phyloP scores from a whole-genome alignment of 2,888 invertebrate genomes.

The Blera fallax region DNA sequence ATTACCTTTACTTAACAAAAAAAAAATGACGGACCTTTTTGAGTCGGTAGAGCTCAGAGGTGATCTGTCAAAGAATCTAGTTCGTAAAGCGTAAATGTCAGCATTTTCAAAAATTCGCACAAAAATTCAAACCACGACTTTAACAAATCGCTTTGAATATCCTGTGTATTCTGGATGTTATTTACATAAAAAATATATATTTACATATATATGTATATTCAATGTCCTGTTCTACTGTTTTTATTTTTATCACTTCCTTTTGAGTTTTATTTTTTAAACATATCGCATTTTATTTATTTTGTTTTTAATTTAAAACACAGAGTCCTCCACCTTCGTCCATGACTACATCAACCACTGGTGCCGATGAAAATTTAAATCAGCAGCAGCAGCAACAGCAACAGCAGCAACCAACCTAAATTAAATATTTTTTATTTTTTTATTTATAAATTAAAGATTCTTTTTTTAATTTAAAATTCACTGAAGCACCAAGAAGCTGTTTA shows the following conservation, averaged over 20 bases:
- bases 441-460: conserved; percentile 3
- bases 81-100: background rate
- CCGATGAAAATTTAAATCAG: conserved; percentile 90
- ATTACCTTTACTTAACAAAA: too few relatives aligned
- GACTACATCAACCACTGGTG: conserved; percentile 84
- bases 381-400: conserved; percentile 79
- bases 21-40: too few relatives aligned
- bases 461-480: conserved; percentile 29
- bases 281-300: conserved; percentile 46
- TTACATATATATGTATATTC: background rate
- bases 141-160: conserved; percentile 59
- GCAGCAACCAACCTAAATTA: conserved; percentile 64
- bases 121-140: background rate
- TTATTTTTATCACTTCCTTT: conserved; percentile 73
- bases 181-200: background rate
- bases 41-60: too few relatives aligned
- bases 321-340: conserved; percentile 86
- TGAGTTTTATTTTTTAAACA: conserved; percentile 58
- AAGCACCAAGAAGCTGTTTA: conserved; percentile 63
- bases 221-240: conserved; percentile 40
- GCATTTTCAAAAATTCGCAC: background rate
- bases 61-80: too few relatives aligned
- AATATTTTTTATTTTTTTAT: conserved; percentile 1
- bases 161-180: conserved; percentile 60
- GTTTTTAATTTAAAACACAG: conserved; percentile 82